phyloP scores from a whole-genome alignment of 1,140 invertebrate species.

The Psix sp. region DNA sequence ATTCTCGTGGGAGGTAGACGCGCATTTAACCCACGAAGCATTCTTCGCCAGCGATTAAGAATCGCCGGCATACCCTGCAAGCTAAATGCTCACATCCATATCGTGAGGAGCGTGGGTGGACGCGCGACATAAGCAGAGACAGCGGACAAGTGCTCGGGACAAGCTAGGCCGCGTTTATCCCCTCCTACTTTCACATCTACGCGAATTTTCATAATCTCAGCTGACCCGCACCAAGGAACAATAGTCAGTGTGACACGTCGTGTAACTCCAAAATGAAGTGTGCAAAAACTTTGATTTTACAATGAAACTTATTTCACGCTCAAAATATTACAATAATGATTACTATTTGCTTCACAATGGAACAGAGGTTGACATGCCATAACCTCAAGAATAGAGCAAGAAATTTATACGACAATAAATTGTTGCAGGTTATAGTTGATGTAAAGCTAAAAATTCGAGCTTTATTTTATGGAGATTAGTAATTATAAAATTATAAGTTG shows the following conservation, averaged over 20 bases:
- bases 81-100: conserved; percentile 73
- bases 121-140: conserved; percentile 71
- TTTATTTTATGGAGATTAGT: no score
- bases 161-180: conserved; percentile 52
- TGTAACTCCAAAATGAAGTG: conserved; percentile 25
- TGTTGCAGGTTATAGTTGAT: no score
- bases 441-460: no score
- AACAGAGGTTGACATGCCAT: no score
- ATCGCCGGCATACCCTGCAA: conserved; percentile 62
- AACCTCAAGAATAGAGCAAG: no score
- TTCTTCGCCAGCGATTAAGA: conserved; percentile 65
- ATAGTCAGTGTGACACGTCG: conserved; percentile 43
- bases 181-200: conserved; percentile 41
- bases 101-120: conserved; percentile 71
- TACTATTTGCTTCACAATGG: no score
- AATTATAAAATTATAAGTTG: no score
- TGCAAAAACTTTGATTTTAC: conserved; percentile 24
- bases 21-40: conserved; percentile 61
- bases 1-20: conserved; percentile 67
- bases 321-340: background rate
- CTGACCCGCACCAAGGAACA: conserved; percentile 27
- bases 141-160: conserved; percentile 70
- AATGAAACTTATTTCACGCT: conserved; percentile 30
- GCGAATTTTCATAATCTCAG: conserved; percentile 61
- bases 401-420: no score